Evolutionary conservation across 2,888 invertebrate genomes (phyloP).

Genomic region (Melanostoma scalare): DNA sequence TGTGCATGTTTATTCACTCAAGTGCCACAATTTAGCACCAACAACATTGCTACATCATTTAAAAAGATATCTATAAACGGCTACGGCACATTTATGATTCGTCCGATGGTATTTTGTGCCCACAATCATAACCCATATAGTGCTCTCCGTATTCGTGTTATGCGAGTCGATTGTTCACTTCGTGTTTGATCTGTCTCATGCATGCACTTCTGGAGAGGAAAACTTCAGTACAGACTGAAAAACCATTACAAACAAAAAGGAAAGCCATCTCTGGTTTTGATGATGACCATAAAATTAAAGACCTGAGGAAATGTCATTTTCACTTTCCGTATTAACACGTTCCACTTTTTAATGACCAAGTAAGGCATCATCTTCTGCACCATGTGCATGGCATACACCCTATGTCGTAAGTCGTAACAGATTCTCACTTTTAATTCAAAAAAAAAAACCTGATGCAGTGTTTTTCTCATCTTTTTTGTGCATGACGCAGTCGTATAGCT

Average conservation of each 20-base stretch:
- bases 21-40: conserved; percentile 4
- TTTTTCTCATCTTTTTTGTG: conserved; percentile 3
- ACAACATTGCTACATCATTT: conserved; percentile 40
- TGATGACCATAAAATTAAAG: conserved; percentile 27
- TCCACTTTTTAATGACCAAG: conserved; percentile 28
- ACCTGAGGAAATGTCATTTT: conserved; percentile 64
- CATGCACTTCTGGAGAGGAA: conserved; percentile 2
- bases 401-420: background rate
- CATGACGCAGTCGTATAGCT: background rate
- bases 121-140: conserved; percentile 13
- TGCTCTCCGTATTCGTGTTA: conserved; percentile 2
- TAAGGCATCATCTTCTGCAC: conserved; percentile 13
- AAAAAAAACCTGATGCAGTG: conserved; percentile 28
- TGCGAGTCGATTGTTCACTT: conserved; percentile 39
- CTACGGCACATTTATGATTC: conserved; percentile 24
- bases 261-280: conserved; percentile 45
- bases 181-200: conserved; percentile 35
- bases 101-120: background rate
- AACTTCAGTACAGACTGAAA: conserved; percentile 13
- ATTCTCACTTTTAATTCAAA: conserved; percentile 40
- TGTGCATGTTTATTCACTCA: conserved; percentile 16
- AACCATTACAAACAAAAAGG: conserved; percentile 43
- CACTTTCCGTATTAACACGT: conserved; percentile 66
- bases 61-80: conserved; percentile 48
- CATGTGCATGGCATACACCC: background rate